These are phyloP conservation scores for Dendronephthya gigantea DNA, from an alignment of 64 coral and sea anemone genomes.

Conservation along the genomic window DNA sequence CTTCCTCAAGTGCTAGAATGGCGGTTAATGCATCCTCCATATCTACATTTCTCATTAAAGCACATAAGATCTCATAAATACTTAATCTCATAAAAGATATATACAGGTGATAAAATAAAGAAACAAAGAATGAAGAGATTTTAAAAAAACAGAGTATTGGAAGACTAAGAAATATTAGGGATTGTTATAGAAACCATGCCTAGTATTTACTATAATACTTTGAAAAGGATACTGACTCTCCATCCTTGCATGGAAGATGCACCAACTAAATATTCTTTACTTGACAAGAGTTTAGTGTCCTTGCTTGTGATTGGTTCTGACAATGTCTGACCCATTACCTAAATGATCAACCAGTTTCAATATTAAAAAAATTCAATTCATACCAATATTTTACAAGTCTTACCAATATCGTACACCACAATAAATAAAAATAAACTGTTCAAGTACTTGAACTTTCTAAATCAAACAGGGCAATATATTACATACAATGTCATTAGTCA, in stretches of 20 bases:
- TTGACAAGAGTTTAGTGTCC: slow-evolving; percentile 10
- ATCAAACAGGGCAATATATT: too few species aligned
- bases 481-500: too few species aligned
- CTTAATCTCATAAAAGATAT: too few species aligned
- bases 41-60: background rate
- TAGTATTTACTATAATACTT: background rate
- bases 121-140: too few species aligned
- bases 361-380: background rate
- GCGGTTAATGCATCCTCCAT: slow-evolving; percentile 13
- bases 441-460: too few species aligned
- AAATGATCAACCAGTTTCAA: background rate
- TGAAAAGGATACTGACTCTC: slow-evolving; percentile 4
- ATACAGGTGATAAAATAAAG: too few species aligned
- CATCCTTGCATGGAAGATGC: slow-evolving; percentile 22
- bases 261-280: slow-evolving; percentile 10
- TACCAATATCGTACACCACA: too few species aligned
- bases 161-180: too few species aligned
- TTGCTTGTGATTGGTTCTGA: slow-evolving; percentile 13
- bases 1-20: background rate
- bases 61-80: background rate
- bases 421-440: too few species aligned
- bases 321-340: slow-evolving; percentile 10
- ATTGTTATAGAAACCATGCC: too few species aligned
- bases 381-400: background rate
- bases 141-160: too few species aligned